These are phyloP conservation scores for Psittacula echo DNA, from an alignment of 2,797 vertebrate species.

Conservation along the genomic window DNA sequence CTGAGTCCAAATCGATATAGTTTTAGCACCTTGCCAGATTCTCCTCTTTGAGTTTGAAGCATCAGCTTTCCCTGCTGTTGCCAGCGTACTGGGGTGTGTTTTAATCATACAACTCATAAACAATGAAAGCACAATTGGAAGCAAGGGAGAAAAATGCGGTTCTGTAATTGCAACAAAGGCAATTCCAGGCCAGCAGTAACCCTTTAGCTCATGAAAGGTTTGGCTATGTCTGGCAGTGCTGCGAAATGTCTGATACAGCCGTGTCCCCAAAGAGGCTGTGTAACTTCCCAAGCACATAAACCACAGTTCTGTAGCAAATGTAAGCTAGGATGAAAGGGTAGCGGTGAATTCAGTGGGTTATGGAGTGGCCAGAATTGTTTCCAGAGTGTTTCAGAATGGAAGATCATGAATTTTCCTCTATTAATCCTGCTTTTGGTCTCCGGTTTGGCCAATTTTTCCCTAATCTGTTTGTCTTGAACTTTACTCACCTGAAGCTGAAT, in stretches of 20 bases:
- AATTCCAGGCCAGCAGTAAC: conserved; percentile 55
- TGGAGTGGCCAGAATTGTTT: conserved; percentile 5
- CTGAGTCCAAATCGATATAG: conserved; percentile 17
- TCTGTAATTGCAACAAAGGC: conserved; percentile 56
- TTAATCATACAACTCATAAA: conserved; percentile 57
- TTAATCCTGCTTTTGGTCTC: neutral
- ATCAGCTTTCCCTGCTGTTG: conserved; percentile 56
- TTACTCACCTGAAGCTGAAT: neutral
- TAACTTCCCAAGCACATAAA: conserved; percentile 48
- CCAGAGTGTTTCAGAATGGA: conserved; percentile 38
- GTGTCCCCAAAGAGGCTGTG: conserved; percentile 10
- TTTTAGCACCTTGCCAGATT: conserved; percentile 51
- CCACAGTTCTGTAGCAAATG: conserved; percentile 42
- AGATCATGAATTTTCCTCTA: neutral
- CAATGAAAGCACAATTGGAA: conserved; percentile 43
- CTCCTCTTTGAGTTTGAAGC: neutral
- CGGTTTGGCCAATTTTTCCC: neutral
- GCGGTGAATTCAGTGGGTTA: conserved; percentile 14
- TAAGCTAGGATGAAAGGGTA: neutral
- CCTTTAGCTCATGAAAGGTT: conserved; percentile 31
- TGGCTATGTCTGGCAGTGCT: conserved; percentile 51
- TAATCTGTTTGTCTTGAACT: neutral
- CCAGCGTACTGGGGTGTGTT: neutral
- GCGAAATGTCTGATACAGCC: conserved; percentile 35
- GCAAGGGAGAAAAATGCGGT: conserved; percentile 56